A percentile compares a stretch with the other conserved stretches of the same genome.
These are phyloP conservation scores for Ophraella communa DNA, from an alignment of 2,888 invertebrate genomes.

Conservation along the genomic window DNA sequence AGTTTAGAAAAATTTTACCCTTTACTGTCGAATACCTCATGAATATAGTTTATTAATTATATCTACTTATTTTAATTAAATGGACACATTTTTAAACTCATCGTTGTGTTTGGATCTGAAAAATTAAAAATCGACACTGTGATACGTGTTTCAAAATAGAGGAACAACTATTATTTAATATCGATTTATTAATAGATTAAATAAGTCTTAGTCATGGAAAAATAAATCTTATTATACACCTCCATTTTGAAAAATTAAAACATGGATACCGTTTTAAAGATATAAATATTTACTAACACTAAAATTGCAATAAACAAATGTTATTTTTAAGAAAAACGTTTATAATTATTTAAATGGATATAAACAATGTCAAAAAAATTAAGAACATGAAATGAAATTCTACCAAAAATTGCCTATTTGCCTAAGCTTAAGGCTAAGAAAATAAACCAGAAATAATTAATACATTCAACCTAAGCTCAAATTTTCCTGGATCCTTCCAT, in stretches of 20 bases:
- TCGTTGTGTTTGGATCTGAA: slow-evolving; percentile 10
- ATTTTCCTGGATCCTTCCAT: slow-evolving; percentile 13
- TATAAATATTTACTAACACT: not conserved
- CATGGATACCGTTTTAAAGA: not conserved
- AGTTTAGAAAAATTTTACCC: not conserved
- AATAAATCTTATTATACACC: too few species aligned
- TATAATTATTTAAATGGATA: not conserved
- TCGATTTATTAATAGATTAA: not conserved
- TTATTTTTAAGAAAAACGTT: not conserved
- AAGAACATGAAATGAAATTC: not conserved
- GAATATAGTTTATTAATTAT: not conserved
- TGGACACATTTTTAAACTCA: not conserved
- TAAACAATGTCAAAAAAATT: not conserved
- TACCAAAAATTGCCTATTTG: not conserved
- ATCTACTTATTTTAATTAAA: not conserved
- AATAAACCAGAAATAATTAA: not conserved
- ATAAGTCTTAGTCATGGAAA: too few species aligned
- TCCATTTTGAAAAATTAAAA: not conserved
- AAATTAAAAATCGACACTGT: not conserved
- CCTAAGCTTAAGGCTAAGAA: not conserved
- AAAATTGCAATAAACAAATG: too few species aligned
- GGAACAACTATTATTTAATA: not conserved
- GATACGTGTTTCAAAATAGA: not conserved
- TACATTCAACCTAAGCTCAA: slow-evolving; percentile 5
- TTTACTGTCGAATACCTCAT: not conserved